Evolutionary conservation across 2,888 invertebrate genomes (phyloP).

Genomic region (Hypena proboscidalis): DNA sequence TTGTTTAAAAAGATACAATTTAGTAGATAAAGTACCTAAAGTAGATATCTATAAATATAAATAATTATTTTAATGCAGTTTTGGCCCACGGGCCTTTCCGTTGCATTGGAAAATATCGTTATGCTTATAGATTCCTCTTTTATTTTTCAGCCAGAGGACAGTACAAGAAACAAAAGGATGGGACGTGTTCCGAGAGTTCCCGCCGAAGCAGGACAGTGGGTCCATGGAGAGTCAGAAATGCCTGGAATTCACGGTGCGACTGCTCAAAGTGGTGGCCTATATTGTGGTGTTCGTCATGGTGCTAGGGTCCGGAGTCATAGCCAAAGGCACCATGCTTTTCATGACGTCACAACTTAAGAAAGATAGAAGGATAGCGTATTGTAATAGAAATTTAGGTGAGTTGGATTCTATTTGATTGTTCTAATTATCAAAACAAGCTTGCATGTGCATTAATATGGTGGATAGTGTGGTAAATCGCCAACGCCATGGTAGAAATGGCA

Average conservation of each 20-base stretch:
- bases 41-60: too few species aligned
- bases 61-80: too few species aligned
- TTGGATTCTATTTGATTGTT: constrained; percentile 5
- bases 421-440: background rate
- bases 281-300: constrained; percentile 94
- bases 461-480: too few species aligned
- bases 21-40: too few species aligned
- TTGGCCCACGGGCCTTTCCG: too few species aligned
- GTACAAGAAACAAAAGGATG: constrained; percentile 96
- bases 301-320: constrained; percentile 92
- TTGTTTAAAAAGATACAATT: too few species aligned
- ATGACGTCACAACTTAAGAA: constrained; percentile 96
- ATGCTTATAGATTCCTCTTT: constrained; percentile 16
- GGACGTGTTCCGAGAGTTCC: constrained; percentile 98
- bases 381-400: constrained; percentile 94
- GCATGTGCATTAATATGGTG: background rate
- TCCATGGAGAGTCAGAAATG: constrained; percentile 95
- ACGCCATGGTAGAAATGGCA: too few species aligned
- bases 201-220: constrained; percentile 94
- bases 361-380: constrained; percentile 91
- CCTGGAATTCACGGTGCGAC: constrained; percentile 93
- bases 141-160: constrained; percentile 89
- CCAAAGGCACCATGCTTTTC: constrained; percentile 95
- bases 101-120: too few species aligned
- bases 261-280: constrained; percentile 94